A percentile compares a stretch with the other conserved stretches of the same genome.
Conservation (phyloP, 2,113 vertebrate genomes). For the Siniperca knerii region DNA sequence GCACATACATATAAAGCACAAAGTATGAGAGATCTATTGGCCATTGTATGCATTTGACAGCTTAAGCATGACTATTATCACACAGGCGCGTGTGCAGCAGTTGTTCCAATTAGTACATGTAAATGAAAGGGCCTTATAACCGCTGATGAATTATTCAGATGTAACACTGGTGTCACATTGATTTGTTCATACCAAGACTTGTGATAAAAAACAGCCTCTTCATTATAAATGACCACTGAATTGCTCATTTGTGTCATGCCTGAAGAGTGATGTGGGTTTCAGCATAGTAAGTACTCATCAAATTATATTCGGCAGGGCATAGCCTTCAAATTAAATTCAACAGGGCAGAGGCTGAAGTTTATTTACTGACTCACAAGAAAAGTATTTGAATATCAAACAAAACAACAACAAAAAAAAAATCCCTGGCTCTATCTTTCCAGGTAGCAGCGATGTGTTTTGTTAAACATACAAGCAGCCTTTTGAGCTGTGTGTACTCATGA, state of each 20-base stretch:
- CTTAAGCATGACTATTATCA: constrained; percentile 69
- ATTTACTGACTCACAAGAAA: constrained; percentile 63
- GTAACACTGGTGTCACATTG: constrained; percentile 70
- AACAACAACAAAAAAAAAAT: constrained; percentile 15
- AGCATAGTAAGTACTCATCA: constrained; percentile 64
- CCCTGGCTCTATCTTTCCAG: constrained; percentile 45
- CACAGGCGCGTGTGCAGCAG: constrained; percentile 50
- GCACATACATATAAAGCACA: constrained; percentile 40
- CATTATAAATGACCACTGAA: constrained; percentile 69
- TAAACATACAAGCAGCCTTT: constrained; percentile 47
- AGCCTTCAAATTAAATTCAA: constrained; percentile 65
- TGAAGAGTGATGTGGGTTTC: constrained; percentile 60
- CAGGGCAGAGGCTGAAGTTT: constrained; percentile 53
- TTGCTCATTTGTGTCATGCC: constrained; percentile 70
- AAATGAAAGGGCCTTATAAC: constrained; percentile 75
- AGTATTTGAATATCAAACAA: constrained; percentile 67
- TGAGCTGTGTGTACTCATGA: constrained; percentile 36
- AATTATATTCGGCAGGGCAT: constrained; percentile 54
- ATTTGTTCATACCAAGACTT: constrained; percentile 72
- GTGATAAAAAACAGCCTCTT: constrained; percentile 70
- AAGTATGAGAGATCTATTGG: constrained; percentile 37
- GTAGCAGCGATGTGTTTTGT: constrained; percentile 40
- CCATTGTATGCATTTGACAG: constrained; percentile 68
- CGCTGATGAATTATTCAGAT: constrained; percentile 75
- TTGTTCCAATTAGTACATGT: constrained; percentile 76